Evolutionary conservation across 2,113 vertebrate species (phyloP), one percentile per base, ranked within the genome.

Genomic region (Gambusia holbrooki): DNA sequence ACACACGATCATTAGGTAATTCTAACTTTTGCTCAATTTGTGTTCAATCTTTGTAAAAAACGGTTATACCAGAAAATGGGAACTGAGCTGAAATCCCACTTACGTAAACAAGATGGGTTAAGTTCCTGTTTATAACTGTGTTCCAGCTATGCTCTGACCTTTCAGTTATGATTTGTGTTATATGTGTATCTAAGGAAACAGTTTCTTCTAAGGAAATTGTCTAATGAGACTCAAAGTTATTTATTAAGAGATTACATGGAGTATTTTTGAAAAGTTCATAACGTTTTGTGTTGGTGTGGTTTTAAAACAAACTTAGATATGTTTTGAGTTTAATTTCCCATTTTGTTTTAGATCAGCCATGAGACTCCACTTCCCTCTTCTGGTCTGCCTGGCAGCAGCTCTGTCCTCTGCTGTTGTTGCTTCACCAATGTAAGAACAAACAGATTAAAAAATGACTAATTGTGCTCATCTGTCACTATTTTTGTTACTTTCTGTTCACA

Each of bases 351-450:
- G 89, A 58, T 74, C 66, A 80, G 54, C 33, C 72, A 93, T 92
- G 90, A 84, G 48, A 51, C 80, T 87, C n/a, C n/a, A n/a, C 19
- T 25, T 0, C 66, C 8, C 32, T 58, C 35, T 88, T 29, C 73
- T 92, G 68, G 40, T 88, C 51, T 88, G 76, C 76, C 72, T 93
- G 78, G 85, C 74, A 74, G 87, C 71, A 74, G 68, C 69, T 25
- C 3, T 83, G 76, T 71, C 80, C 13, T 88, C 86, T 62, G 75
- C 87, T 62, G 86, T 54, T 67, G 63, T 88, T 13, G 62, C 82
- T 54, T 75, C 86, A 29, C 17, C 72, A 30, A 54, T 37, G 92
- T 93, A 88, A 89, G 92, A 89, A 61, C 37, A 73, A 12, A 66
- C 15, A 66, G 29, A 48, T 33, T 33, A 14, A 25, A 25, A 13